Evolutionary conservation across 1,140 invertebrate species (phyloP).

Genomic region (Asbolus verrucosus): DNA sequence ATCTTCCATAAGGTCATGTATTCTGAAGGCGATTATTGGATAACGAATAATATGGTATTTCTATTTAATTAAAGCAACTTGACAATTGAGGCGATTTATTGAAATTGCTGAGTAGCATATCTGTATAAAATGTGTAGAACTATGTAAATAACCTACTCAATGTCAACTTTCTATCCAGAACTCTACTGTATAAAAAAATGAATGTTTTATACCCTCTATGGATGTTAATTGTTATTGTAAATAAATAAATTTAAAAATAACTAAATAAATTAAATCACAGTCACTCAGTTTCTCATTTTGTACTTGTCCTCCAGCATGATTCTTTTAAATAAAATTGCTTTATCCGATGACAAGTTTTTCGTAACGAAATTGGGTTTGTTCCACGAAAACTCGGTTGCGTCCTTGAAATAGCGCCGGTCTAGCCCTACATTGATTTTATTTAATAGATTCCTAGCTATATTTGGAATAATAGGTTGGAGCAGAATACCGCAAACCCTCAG

Average conservation of each 20-base stretch:
- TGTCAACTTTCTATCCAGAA: slow-evolving; percentile 38
- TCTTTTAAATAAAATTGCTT: slow-evolving; percentile 62
- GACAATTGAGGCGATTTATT: slow-evolving; percentile 31
- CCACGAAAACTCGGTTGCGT: slow-evolving; percentile 65
- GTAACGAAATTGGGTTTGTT: slow-evolving; percentile 53
- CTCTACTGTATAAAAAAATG: slow-evolving; percentile 43
- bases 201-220: slow-evolving; percentile 53
- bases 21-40: too few species aligned
- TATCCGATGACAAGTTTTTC: slow-evolving; percentile 55
- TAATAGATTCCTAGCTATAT: slow-evolving; percentile 73
- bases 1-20: too few species aligned
- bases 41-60: too few species aligned
- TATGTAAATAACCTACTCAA: slow-evolving; percentile 25
- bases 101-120: slow-evolving; percentile 12
- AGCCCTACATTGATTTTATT: slow-evolving; percentile 74
- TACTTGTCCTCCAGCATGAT: slow-evolving; percentile 54
- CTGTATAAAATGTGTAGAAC: slow-evolving; percentile 35
- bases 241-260: slow-evolving; percentile 36
- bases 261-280: slow-evolving; percentile 22
- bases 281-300: not conserved
- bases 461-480: slow-evolving; percentile 88
- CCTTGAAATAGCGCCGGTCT: slow-evolving; percentile 68
- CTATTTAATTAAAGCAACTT: slow-evolving; percentile 30
- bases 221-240: slow-evolving; percentile 45
- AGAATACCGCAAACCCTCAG: slow-evolving; percentile 82